Evolutionary conservation across 2,113 vertebrate genomes (phyloP), one percentile per base, ranked within the genome.

Genomic region (Cyprinodon tularosa): DNA sequence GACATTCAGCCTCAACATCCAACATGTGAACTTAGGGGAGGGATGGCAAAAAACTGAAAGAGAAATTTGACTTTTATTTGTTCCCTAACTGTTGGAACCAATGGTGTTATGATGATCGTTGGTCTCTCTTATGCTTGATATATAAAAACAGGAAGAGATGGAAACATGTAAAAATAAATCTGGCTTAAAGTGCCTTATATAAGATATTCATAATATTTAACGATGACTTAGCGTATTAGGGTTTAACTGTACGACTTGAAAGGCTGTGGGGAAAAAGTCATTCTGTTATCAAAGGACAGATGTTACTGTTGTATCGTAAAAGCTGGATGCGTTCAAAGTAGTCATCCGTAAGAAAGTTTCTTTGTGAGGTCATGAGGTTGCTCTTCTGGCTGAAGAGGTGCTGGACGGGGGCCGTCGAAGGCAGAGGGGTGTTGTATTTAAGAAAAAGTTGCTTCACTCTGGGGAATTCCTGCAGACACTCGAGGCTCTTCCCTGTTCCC

Each of bases 341-440:
- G 80, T 93, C 87, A 29, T 94, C 92, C 0, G 93, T 92, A 37
- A 94, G 86, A 74, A 88, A 64, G 83, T 90, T 91, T 36, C 90
- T 91, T 77, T 94, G 91, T 1, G 90, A 90, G 1, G 87, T 90
- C 29, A 91, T 83, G 81, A 93, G 71, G 80, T 94, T 91, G 11
- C 87, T 88, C 11, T 92, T 93, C 74, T 93, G 89, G 47, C 87
- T 92, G 81, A 94, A 94, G 63, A 94, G 92, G 0, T 89, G 89
- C 84, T 93, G 91, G 69, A 94, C 89, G 1, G 93, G 93, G 0
- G 90, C 90, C 15, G 92, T 91, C 66, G 93, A 94, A 0, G 93
- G 92, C 76, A 94, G 76, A 3, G 91, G 90, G 66, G 93, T 94
- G 88, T 94, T 94, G 84, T 90, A 93, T 66, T 93, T 94, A 0